Conservation (phyloP, 1,140 invertebrate species). For the Aphidius gifuensis region DNA sequence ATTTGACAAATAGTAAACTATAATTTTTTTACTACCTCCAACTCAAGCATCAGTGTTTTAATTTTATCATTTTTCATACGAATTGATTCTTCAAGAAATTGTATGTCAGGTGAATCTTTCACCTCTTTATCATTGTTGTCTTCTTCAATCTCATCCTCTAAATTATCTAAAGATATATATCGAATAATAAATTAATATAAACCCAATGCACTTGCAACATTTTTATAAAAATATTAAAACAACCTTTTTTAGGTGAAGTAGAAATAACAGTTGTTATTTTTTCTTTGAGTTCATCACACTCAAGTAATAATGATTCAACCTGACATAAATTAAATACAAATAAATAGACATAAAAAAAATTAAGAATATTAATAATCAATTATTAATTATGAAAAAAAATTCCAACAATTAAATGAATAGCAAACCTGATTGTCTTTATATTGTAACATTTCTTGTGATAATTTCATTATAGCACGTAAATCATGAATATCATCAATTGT, state of each 20-base stretch:
- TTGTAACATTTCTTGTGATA: conserved; percentile 64
- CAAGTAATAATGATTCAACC: conserved; percentile 55
- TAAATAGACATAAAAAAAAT: neutral
- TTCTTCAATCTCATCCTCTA: conserved; percentile 29
- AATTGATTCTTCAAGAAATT: conserved; percentile 55
- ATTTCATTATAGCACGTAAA: conserved; percentile 56
- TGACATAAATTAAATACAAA: conserved; percentile 26
- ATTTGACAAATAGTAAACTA: conserved; percentile 2
- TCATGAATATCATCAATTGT: conserved; percentile 58
- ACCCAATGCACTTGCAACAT: neutral
- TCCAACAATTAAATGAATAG: conserved; percentile 12
- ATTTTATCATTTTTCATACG: conserved; percentile 67
- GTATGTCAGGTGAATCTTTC: conserved; percentile 39
- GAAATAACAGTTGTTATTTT: conserved; percentile 42
- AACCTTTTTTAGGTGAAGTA: conserved; percentile 31
- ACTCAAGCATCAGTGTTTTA: conserved; percentile 62
- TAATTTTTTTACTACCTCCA: conserved; percentile 55
- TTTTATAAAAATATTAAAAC: conserved; percentile 23
- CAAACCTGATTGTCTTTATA: conserved; percentile 65
- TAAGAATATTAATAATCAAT: neutral
- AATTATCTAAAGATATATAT: too few relatives aligned
- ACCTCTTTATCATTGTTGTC: conserved; percentile 19
- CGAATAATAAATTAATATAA: too few relatives aligned
- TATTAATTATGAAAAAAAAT: neutral
- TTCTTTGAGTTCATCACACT: conserved; percentile 54